A percentile compares a stretch with the other conserved stretches of the same genome.
Conservation (phyloP, 2,888 invertebrate genomes). For the Mycalesis mineus region DNA sequence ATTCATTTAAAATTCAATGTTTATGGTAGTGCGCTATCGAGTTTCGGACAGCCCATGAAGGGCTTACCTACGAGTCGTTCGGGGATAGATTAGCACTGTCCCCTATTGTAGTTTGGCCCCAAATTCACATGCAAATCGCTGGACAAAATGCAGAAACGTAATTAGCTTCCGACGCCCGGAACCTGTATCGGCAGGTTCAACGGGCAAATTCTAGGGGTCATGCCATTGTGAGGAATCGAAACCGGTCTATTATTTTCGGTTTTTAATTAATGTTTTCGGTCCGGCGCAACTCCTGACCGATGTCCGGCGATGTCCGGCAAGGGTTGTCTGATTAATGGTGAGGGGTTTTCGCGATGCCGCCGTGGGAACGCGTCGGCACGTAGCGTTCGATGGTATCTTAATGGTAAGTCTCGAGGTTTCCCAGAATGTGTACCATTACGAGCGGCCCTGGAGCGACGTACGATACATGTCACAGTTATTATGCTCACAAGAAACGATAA, state of each 20-base stretch:
- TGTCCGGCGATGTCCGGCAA: conserved; percentile 44
- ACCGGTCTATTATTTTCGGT: conserved; percentile 64
- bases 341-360: conserved; percentile 53
- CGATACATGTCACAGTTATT: conserved; percentile 76
- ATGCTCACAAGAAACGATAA: conserved; percentile 72
- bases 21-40: conserved; percentile 68
- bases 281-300: conserved; percentile 62
- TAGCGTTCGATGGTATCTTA: conserved; percentile 63
- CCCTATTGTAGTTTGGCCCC: conserved; percentile 60
- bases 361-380: conserved; percentile 64
- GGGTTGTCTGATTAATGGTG: conserved; percentile 44
- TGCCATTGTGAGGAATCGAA: conserved; percentile 37
- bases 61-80: conserved; percentile 47
- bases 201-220: conserved; percentile 40
- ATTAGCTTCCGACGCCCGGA: conserved; percentile 65
- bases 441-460: conserved; percentile 64
- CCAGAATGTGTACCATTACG: conserved; percentile 70
- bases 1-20: conserved; percentile 55
- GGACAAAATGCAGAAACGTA: conserved; percentile 75
- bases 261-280: conserved; percentile 73
- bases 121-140: conserved; percentile 71
- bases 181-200: conserved; percentile 37
- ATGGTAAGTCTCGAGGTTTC: conserved; percentile 62
- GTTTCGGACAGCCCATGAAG: conserved; percentile 61
- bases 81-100: conserved; percentile 54